Percentiles rank a stretch among this genome's conserved stretches.
Conservation (phyloP, 1,140 invertebrate species). For the Brevipalpus yothersi region DNA sequence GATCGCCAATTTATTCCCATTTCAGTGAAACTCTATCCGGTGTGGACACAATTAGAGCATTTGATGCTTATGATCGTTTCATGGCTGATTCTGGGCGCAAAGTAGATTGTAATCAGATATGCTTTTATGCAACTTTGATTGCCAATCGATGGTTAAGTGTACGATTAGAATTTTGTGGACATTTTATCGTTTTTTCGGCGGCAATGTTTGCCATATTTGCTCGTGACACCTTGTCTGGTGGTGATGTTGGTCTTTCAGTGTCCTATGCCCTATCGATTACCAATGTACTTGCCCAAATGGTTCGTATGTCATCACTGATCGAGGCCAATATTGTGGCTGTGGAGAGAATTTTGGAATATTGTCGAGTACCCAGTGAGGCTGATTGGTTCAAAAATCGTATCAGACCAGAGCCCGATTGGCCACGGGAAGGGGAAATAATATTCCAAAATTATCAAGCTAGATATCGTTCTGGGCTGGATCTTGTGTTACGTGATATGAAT, state of each 20-base stretch:
- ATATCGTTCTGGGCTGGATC: conserved; percentile 50
- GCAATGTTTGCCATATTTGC: conserved; percentile 25
- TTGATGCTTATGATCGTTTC: conserved; percentile 16
- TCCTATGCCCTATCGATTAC: conserved; percentile 32
- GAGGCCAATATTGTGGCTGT: conserved; percentile 35
- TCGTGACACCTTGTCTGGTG: conserved; percentile 20
- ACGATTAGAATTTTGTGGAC: conserved; percentile 27
- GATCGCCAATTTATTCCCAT: conserved; percentile 28
- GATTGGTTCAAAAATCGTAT: conserved; percentile 8
- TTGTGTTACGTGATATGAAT: conserved; percentile 39
- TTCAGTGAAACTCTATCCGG: conserved; percentile 23
- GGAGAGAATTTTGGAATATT: conserved; percentile 33
- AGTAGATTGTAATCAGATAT: conserved; percentile 52
- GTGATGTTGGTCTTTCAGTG: conserved; percentile 28
- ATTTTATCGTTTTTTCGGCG: conserved; percentile 24
- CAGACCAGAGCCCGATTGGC: conserved; percentile 30
- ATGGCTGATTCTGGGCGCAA: conserved; percentile 17
- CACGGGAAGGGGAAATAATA: conserved; percentile 37
- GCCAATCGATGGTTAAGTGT: conserved; percentile 24
- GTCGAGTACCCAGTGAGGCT: conserved; percentile 11
- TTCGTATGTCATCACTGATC: conserved; percentile 29
- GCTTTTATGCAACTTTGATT: conserved; percentile 40
- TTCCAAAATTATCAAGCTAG: conserved; percentile 51
- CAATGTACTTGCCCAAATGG: conserved; percentile 40
- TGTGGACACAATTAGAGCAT: conserved; percentile 20